Evolutionary conservation across 1,140 invertebrate genomes (phyloP), one percentile per base, ranked within the genome.

Genomic region (Leguminivora glycinivorella): DNA sequence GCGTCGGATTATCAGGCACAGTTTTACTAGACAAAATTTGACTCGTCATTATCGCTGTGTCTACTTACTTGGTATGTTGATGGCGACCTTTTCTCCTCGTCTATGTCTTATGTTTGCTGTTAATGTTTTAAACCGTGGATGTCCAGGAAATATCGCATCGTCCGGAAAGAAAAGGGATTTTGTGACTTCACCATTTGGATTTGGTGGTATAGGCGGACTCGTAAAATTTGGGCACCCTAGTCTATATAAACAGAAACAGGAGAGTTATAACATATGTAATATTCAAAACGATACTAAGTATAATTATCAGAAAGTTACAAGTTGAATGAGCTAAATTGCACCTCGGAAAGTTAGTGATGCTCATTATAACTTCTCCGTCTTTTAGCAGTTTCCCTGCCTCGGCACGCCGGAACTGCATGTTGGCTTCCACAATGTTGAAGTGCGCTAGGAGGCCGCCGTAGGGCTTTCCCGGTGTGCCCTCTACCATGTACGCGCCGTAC

Each of bases 401-500:
- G 72, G 97, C 94, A 74, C 99, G 93, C 73, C 98, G 94, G 75
- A 95, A 94, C 68, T 93, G 95, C 99, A 99, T 99, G 90, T 99
- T 99, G 0, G 97, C 96, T 90, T 99, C 99, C 5, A 99, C 98
- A 71, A 98, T 94, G 89, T 99, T 99, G 84, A 99, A 99, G 92
- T 99, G 97, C 5, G 97, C 97, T 77, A 99, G 92, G 12, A 98
- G 92, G 1, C 98, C 97, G 29, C 97, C 97, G 82, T 98, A 98
- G 0, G 99, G 99, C 83, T 97, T 96, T 9, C 99, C 99, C 17
- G 99, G 99, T 1, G 98, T 99, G n/a, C 99, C 99, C 93, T 99
- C 99, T 60, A 99, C 94, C 98, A 99, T 99, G 83, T 99, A 99
- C 60, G 97, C 95, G 26, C 97, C 98, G 94, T 99, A 99, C 92